phyloP scores from a whole-genome alignment of 2,113 vertebrate genomes.

The Corythaeola cristata region DNA sequence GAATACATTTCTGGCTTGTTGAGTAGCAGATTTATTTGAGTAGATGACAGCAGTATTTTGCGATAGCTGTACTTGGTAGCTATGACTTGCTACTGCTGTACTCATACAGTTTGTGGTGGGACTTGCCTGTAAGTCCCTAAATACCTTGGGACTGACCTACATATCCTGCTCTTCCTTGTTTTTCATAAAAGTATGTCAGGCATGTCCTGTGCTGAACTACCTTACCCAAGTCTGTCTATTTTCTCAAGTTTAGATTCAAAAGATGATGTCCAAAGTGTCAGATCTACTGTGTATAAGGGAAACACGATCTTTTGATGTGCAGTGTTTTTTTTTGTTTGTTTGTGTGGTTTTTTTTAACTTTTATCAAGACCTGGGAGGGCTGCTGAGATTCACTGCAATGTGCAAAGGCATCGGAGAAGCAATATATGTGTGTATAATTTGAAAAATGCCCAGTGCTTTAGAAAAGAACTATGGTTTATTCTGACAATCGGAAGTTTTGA shows the following conservation, averaged over 20 bases:
- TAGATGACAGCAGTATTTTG: background rate
- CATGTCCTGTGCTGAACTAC: background rate
- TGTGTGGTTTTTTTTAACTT: background rate
- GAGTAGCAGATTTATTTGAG: background rate
- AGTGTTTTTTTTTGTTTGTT: background rate
- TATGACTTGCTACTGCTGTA: background rate
- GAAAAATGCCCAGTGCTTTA: background rate
- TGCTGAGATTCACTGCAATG: background rate
- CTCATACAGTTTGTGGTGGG: background rate
- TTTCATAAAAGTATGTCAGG: background rate
- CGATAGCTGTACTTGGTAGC: background rate
- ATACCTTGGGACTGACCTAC: background rate
- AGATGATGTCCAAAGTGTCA: background rate
- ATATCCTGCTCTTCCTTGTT: background rate
- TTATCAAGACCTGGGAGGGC: background rate
- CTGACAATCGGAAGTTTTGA: background rate
- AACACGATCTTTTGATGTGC: background rate
- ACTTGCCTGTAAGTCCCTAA: background rate
- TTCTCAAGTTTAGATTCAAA: background rate
- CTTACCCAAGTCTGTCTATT: background rate
- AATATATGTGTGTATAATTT: background rate
- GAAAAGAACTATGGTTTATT: background rate
- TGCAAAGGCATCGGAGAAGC: background rate
- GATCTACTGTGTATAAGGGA: background rate
- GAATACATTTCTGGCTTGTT: background rate